Percentiles rank a stretch among this genome's conserved stretches.
Evolutionary conservation across 2,113 vertebrate genomes (phyloP).

Genomic region (Ia io): DNA sequence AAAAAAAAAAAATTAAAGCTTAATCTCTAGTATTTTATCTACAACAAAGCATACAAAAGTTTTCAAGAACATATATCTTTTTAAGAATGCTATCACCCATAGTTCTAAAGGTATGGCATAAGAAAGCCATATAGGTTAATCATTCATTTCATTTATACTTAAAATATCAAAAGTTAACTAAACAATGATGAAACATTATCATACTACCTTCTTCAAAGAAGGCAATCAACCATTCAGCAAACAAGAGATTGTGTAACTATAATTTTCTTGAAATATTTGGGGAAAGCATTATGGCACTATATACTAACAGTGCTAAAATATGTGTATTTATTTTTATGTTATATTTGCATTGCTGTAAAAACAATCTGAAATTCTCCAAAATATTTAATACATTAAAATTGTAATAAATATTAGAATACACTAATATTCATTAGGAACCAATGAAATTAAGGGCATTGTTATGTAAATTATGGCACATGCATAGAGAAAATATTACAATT

Average conservation of each 20-base stretch:
- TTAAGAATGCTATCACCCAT: background rate
- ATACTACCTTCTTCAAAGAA: background rate
- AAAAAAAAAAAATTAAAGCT: background rate
- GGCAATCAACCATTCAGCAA: background rate
- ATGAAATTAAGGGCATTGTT: background rate
- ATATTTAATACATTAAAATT: background rate
- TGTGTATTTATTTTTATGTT: background rate
- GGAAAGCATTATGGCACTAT: background rate
- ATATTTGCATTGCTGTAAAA: background rate
- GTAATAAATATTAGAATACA: background rate
- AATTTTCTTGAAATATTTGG: background rate
- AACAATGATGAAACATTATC: background rate
- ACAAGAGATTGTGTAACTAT: background rate
- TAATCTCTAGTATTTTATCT: background rate
- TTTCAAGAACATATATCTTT: background rate
- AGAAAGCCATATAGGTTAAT: background rate
- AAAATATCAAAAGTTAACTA: background rate
- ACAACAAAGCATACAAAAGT: background rate
- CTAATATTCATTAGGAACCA: background rate
- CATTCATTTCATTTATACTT: background rate
- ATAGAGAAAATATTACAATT: background rate
- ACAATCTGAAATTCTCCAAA: slow-evolving; percentile 31
- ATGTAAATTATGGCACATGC: background rate
- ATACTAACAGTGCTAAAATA: background rate
- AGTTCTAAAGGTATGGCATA: background rate